Base-by-base conservation (phyloP, 1,140 invertebrate species). In the Alviniconcha marisindica region DNA sequence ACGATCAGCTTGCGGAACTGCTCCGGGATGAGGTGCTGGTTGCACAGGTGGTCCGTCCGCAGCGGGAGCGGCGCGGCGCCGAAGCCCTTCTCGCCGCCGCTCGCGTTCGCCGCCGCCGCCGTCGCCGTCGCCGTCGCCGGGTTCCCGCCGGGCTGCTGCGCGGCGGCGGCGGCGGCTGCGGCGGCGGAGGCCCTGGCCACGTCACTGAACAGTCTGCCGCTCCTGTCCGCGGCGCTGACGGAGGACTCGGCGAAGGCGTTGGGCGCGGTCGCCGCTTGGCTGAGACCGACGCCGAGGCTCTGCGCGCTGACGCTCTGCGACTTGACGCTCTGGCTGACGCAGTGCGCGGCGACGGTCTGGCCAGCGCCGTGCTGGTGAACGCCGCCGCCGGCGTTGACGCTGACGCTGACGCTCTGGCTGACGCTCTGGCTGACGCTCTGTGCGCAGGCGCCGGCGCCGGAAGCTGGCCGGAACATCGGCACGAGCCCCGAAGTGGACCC, bases 1-100 rank as follows among this genome's bases (percentile, higher is more conserved):
- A 80, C 78, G 60, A 80, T 80, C 78, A 80, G 60, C 78, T 80
- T 80, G 21, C 78, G 78, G 56, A 80, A 80, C 78, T 80, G 78
- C 60, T 80, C 78, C 2, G 78, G 78, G 33, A 80, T 80, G 36
- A 80, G 78, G 56, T 80, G 78, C 78, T 80, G 78, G 56, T 80
- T 80, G 56, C 78, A 80, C 38, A 80, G 40, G 38, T 80, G 56
- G 78, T 80, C 78, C 1, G 60, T 80, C 24, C 78, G n/a, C 44
- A 80, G 33, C 2, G 56, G 78, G 60, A 60, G 69, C 7, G 78
- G 7, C 0, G 33, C n/a, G 12, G 48, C 60, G 18, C 51, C 36
- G 1, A 24, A 18, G 33, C 77, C 24, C 51, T 54, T 63, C 38
- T 24, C 40, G 24, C 10, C 2, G 38, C 42, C 71, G 28, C 24